phyloP scores from a whole-genome alignment of 2,888 invertebrate genomes.

The Mellilla xanthometata region DNA sequence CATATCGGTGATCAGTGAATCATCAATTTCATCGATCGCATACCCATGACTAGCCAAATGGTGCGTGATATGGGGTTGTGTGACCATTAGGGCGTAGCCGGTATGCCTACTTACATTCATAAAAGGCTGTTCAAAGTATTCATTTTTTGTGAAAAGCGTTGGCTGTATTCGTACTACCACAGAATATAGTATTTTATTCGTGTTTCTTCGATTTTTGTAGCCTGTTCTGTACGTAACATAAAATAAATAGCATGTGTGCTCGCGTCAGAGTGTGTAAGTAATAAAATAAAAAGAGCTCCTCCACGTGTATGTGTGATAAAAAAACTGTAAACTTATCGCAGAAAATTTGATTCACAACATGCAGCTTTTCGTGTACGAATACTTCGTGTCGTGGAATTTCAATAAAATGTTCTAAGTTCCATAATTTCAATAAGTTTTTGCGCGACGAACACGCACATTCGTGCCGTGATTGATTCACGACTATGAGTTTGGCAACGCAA shows the following conservation, averaged over 20 bases:
- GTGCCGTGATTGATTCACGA: slow-evolving; percentile 16
- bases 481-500: slow-evolving; percentile 19
- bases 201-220: too few species aligned
- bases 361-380: not conserved
- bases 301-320: not conserved
- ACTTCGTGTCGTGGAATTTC: not conserved
- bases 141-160: too few species aligned
- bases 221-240: too few species aligned
- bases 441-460: slow-evolving; percentile 8
- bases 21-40: slow-evolving; percentile 1
- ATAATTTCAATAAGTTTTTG: slow-evolving; percentile 8
- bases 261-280: too few species aligned
- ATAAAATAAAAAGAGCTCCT: not conserved
- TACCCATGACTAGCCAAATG: not conserved
- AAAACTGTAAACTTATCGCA: too few species aligned
- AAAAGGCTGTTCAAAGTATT: too few species aligned
- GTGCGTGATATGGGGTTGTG: not conserved
- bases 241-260: too few species aligned
- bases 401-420: not conserved
- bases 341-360: slow-evolving; percentile 1
- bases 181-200: too few species aligned
- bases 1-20: too few species aligned
- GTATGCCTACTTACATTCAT: too few species aligned
- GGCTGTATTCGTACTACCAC: too few species aligned
- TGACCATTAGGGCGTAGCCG: not conserved